phyloP scores from a whole-genome alignment of 2,113 vertebrate genomes.

The Dromaius novaehollandiae region DNA sequence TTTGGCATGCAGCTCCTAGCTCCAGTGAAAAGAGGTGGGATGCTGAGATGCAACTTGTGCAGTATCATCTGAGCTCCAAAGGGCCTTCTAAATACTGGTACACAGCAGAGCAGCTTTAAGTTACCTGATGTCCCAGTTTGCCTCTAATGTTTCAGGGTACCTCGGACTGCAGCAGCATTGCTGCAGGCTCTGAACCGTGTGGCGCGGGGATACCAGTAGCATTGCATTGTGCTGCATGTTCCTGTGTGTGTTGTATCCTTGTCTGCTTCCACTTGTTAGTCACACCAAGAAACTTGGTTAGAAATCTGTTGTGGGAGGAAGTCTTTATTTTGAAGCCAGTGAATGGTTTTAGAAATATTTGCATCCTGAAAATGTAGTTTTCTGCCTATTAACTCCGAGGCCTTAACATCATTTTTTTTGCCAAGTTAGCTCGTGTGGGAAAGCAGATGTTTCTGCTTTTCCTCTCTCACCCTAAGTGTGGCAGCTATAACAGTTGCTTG shows the following conservation, averaged over 20 bases:
- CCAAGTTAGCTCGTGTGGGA: constrained; percentile 19
- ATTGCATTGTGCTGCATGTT: fast-evolving
- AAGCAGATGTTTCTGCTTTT: constrained; percentile 48
- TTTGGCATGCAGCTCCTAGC: not conserved
- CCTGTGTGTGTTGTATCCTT: not conserved
- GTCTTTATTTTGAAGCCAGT: not conserved
- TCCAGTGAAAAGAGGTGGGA: not conserved
- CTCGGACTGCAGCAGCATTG: not conserved
- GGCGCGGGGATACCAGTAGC: not conserved
- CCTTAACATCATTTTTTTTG: not conserved
- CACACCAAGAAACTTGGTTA: not conserved
- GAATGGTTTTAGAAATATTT: not conserved
- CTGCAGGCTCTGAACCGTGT: not conserved
- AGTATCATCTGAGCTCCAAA: not conserved
- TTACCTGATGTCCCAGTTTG: not conserved
- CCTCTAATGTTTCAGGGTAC: not conserved
- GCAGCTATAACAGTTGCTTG: not conserved
- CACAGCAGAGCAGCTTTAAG: not conserved
- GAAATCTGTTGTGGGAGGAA: not conserved
- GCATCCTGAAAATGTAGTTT: not conserved
- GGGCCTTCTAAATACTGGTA: not conserved
- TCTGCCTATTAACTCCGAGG: not conserved
- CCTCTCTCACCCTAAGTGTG: not conserved
- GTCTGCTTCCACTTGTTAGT: not conserved
- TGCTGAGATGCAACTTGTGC: not conserved